These are phyloP conservation scores for Vollenhovia emeryi DNA, from an alignment of 1,140 invertebrate species.

Conservation along the genomic window DNA sequence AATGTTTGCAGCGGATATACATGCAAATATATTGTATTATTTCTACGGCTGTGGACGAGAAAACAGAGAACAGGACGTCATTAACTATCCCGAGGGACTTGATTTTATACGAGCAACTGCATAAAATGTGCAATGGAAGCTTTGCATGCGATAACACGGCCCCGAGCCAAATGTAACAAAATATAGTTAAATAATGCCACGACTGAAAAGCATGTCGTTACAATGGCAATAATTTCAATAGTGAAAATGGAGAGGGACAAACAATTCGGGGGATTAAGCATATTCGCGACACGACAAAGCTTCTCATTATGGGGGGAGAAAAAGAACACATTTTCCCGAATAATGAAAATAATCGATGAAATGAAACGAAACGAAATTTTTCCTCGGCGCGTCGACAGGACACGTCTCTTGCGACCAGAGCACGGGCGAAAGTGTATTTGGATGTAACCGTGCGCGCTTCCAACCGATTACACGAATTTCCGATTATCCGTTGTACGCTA, in stretches of 20 bases:
- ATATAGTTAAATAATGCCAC: slow-evolving; percentile 31
- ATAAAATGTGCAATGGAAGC: slow-evolving; percentile 31
- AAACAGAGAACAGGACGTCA: slow-evolving; percentile 38
- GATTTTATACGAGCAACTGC: slow-evolving; percentile 37
- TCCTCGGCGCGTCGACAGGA: not conserved
- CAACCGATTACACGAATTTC: slow-evolving; percentile 60
- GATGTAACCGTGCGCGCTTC: slow-evolving; percentile 25
- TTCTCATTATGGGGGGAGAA: not conserved
- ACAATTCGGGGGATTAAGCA: slow-evolving; percentile 34
- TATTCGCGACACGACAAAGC: slow-evolving; percentile 2
- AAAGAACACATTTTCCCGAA: not conserved
- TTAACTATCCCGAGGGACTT: slow-evolving; percentile 39
- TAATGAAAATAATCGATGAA: slow-evolving; percentile 22
- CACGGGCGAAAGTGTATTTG: slow-evolving; percentile 43
- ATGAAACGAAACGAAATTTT: not conserved
- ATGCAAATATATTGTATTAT: slow-evolving; percentile 32
- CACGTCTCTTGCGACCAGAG: slow-evolving; percentile 5
- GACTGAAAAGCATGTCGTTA: slow-evolving; percentile 9
- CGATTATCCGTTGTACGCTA: slow-evolving; percentile 54
- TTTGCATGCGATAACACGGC: slow-evolving; percentile 7
- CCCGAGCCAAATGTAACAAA: slow-evolving; percentile 25
- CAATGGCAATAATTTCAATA: slow-evolving; percentile 34
- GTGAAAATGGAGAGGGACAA: not conserved
- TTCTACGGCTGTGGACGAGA: not conserved
- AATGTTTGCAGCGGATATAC: not conserved